phyloP scores from a whole-genome alignment of 2,113 vertebrate species.

The Salminus brasiliensis region DNA sequence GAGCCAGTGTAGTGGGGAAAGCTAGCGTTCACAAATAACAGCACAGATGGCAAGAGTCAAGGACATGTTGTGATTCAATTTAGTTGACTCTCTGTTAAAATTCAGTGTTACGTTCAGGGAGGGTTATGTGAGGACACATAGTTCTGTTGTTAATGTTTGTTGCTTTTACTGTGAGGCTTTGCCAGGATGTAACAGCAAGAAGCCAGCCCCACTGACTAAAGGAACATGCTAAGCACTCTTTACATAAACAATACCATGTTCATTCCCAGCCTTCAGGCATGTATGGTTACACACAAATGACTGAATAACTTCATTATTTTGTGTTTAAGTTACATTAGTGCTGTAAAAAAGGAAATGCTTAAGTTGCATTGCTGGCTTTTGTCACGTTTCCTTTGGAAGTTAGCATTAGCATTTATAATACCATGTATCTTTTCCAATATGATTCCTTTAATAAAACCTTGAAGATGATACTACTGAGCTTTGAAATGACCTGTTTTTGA shows the following conservation, averaged over 20 bases:
- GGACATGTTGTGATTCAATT: background rate
- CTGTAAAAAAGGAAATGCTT: too few relatives aligned
- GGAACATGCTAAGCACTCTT: background rate
- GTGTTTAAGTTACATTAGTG: background rate
- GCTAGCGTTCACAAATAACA: conserved; percentile 4
- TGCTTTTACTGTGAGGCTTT: conserved; percentile 16
- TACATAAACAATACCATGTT: conserved; percentile 21
- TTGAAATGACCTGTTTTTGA: too few relatives aligned
- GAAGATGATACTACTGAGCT: too few relatives aligned
- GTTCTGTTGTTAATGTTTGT: conserved; percentile 33
- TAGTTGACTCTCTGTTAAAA: background rate
- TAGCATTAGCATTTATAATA: too few relatives aligned
- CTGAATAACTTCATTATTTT: conserved; percentile 9
- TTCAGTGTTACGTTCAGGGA: background rate
- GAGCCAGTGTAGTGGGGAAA: conserved; percentile 12
- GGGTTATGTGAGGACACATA: conserved; percentile 31
- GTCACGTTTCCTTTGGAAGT: too few relatives aligned
- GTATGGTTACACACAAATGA: too few relatives aligned
- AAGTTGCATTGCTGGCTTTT: too few relatives aligned
- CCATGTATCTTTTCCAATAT: too few relatives aligned
- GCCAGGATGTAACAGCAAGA: background rate
- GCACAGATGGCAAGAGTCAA: conserved; percentile 1
- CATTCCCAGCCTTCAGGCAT: background rate
- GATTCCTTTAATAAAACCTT: too few relatives aligned
- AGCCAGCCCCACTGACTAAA: background rate